phyloP scores from a whole-genome alignment of 2,797 vertebrate genomes.

The Otus scops region DNA sequence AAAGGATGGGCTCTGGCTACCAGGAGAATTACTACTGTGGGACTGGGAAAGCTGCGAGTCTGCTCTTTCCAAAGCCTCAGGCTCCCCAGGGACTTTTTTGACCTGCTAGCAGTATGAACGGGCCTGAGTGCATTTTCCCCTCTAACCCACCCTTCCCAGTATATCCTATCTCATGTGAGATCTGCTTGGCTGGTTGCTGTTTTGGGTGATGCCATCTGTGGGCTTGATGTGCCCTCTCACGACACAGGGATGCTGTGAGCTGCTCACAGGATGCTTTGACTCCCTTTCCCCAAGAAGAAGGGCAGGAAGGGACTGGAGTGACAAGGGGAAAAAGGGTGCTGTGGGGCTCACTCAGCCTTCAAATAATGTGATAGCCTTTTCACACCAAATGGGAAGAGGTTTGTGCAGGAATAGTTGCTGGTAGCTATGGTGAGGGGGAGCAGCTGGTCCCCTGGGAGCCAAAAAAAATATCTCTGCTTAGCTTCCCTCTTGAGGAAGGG shows the following conservation, averaged over 20 bases:
- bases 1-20: not conserved
- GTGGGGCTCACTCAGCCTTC: not conserved
- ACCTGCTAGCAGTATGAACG: not conserved
- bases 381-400: not conserved
- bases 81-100: not conserved
- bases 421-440: not conserved
- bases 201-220: not conserved
- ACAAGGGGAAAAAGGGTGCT: not conserved
- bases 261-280: accelerated
- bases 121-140: not conserved
- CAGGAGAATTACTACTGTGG: not conserved
- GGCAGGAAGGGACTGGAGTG: not conserved
- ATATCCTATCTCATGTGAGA: not conserved
- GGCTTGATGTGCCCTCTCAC: not conserved
- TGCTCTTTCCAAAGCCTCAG: not conserved
- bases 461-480: not conserved
- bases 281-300: not conserved
- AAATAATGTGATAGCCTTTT: accelerated
- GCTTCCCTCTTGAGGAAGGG: not conserved
- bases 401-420: accelerated
- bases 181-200: not conserved
- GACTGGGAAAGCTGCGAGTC: not conserved
- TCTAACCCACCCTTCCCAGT: not conserved
- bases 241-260: not conserved
- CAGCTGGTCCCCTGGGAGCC: not conserved